Base-by-base conservation (phyloP, 2,888 invertebrate species). In the Seira musarum region DNA sequence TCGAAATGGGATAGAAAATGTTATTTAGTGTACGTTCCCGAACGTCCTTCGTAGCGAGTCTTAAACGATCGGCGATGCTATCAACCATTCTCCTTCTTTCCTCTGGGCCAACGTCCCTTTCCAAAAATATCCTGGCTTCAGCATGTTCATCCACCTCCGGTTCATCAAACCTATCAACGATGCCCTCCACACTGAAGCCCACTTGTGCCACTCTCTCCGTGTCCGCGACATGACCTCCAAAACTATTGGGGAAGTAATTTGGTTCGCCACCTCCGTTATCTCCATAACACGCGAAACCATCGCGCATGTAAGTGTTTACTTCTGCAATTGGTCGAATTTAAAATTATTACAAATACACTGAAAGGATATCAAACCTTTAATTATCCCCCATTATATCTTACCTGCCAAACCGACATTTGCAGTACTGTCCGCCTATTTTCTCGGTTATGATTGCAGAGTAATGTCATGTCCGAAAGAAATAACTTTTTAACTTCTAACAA, bases 401-500 rank as follows among this genome's bases (percentile, higher is more conserved):
- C 89, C 90, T 96, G 96, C 99, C 99, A 99, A 0, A 99, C 99
- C 0, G 99, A 99, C 99, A 99, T 99, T 90, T 99, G 99, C 60
- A 99, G 91, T 15, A 99, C 97, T 0, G 98, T 99, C 87, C 98
- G 92, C 69, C 99, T 90, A 89, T 99, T 99, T 89, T 99, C 99
- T 15, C 98, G 92, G 89, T 97, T 98, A 89, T 97, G 97, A 88
- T 96, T 97, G 90, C 99, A 99, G 77, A 99, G 90, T 69, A 97
- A 90, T n/a, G 98, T 98, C 95, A 99, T 97, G 89, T 99, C 99
- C 0, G 97, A 96, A 5, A 99, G 92, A 90, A 99, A 99, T 70
- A 97, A 91, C 88, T 97, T 97, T 90, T 98, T 98, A 72, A 98
- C 97, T 88, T 97, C 96, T 85, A 97, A 90, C 40, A 97, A 90